These are phyloP conservation scores for Calameuta filiformis DNA, from an alignment of 2,888 invertebrate species.

Conservation along the genomic window DNA sequence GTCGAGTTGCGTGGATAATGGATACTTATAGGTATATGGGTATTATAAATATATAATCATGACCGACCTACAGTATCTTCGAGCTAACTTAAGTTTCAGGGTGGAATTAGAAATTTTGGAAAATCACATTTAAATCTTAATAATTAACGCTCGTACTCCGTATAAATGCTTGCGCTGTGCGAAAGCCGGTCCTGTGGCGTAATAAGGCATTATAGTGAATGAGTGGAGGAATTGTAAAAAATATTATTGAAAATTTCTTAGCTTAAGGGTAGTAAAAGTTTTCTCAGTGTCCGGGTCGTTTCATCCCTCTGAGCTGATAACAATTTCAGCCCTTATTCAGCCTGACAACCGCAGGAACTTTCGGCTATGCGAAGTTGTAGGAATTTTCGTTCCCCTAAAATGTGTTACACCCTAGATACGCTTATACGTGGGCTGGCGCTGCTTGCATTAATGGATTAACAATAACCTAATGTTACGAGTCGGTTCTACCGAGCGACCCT, in stretches of 20 bases:
- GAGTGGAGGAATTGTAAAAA: not conserved
- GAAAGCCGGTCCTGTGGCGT: not conserved
- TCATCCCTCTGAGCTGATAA: slow-evolving; percentile 10
- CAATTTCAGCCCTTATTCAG: not conserved
- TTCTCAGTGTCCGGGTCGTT: not conserved
- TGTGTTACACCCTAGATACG: not conserved
- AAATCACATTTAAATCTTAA: not conserved
- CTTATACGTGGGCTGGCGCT: not conserved
- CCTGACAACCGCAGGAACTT: not conserved
- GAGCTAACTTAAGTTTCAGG: not conserved
- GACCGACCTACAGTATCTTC: not conserved
- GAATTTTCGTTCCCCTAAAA: slow-evolving; percentile 2
- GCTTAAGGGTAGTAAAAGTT: not conserved
- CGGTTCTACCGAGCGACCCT: not conserved
- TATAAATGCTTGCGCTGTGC: too few relatives aligned
- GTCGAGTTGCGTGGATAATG: not conserved
- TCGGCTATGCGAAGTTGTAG: not conserved
- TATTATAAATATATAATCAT: not conserved
- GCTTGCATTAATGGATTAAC: slow-evolving; percentile 21
- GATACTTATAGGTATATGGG: not conserved
- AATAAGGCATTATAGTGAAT: not conserved
- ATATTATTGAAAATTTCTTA: not conserved
- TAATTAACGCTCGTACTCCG: not conserved
- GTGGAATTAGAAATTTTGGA: not conserved
- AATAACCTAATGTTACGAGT: slow-evolving; percentile 20